Evolutionary conservation across 1,140 invertebrate species (phyloP).

Genomic region (Drosophila guanche): DNA sequence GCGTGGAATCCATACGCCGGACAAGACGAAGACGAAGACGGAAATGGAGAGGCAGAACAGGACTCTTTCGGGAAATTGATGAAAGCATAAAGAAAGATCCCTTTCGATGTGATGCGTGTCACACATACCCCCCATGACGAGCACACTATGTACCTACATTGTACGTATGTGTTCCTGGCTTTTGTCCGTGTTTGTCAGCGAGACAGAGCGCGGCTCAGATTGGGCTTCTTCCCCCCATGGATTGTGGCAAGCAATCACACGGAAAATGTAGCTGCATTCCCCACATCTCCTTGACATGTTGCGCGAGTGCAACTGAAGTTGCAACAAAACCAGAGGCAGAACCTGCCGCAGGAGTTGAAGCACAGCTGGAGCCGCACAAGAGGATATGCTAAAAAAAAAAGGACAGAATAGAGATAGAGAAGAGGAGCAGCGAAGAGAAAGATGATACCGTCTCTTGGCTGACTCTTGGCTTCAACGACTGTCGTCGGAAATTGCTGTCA

Average conservation of each 20-base stretch:
- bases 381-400: constrained; percentile 16
- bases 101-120: constrained; percentile 39
- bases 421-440: constrained; percentile 17
- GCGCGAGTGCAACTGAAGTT: constrained; percentile 67
- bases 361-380: constrained; percentile 18
- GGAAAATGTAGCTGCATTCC: constrained; percentile 71
- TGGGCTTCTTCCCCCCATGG: background rate
- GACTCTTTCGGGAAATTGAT: constrained; percentile 61
- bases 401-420: constrained; percentile 1
- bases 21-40: constrained; percentile 7
- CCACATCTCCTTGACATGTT: constrained; percentile 39
- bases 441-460: constrained; percentile 42
- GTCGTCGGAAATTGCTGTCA: constrained; percentile 74
- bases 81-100: constrained; percentile 48
- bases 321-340: constrained; percentile 7
- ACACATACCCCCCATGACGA: constrained; percentile 26
- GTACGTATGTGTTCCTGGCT: constrained; percentile 17
- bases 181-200: constrained; percentile 16
- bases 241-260: constrained; percentile 69
- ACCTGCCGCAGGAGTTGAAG: constrained; percentile 17
- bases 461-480: constrained; percentile 34
- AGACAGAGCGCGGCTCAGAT: no score
- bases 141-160: constrained; percentile 31
- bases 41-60: constrained; percentile 1
- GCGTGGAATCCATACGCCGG: constrained; percentile 66